Evolutionary conservation across 2,888 invertebrate species (phyloP).

Genomic region (Ichneumon xanthorius): DNA sequence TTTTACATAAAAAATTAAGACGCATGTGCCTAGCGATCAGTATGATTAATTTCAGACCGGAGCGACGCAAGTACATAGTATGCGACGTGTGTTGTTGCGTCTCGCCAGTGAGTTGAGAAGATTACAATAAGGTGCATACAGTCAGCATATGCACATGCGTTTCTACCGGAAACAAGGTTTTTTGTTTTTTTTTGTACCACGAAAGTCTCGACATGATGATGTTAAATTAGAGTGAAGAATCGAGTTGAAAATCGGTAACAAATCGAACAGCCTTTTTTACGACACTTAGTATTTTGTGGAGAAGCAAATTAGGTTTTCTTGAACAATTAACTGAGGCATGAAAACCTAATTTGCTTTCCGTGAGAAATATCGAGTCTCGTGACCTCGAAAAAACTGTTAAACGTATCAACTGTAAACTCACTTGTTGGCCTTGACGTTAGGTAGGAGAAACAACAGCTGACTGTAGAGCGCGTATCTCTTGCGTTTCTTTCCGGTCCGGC

Average conservation of each 20-base stretch:
- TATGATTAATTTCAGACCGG: neutral
- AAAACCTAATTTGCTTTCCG: too few relatives aligned
- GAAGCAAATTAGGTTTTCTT: too few relatives aligned
- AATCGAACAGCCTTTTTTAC: too few relatives aligned
- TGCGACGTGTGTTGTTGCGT: neutral
- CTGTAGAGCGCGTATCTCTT: conserved; percentile 81
- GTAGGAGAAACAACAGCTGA: conserved; percentile 80
- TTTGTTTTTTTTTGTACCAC: conserved; percentile 1
- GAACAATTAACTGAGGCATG: too few relatives aligned
- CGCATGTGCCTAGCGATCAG: neutral
- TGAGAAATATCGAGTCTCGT: neutral
- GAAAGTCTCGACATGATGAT: neutral
- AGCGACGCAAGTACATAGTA: neutral
- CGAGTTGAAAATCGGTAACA: too few relatives aligned
- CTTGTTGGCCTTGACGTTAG: conserved; percentile 77
- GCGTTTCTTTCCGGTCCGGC: conserved; percentile 75
- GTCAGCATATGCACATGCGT: conserved; percentile 3
- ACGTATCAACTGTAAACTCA: conserved; percentile 20
- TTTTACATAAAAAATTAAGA: neutral
- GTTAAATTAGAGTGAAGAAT: too few relatives aligned
- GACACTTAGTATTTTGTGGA: too few relatives aligned
- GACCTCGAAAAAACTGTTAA: neutral
- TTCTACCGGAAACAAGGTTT: conserved; percentile 12
- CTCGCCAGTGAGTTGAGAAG: neutral
- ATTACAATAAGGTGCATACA: neutral